Conservation (phyloP, 2,797 vertebrate species). For the Nothura maculosa region DNA sequence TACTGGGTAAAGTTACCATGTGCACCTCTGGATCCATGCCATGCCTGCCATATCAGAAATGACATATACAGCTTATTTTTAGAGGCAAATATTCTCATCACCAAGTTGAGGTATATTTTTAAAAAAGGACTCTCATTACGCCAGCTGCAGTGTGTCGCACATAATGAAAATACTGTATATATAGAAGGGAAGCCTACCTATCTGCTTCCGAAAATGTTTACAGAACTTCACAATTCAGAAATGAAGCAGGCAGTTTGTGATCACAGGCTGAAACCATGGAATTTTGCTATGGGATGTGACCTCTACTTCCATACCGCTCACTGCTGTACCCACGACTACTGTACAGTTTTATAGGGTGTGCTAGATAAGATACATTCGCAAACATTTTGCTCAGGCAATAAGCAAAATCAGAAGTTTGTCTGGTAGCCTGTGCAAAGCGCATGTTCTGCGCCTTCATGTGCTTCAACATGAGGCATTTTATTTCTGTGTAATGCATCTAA, state of each 20-base stretch:
- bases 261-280: not conserved
- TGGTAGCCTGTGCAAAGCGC: not conserved
- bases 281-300: not conserved
- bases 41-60: constrained; percentile 41
- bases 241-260: not conserved
- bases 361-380: constrained; percentile 36
- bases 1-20: constrained; percentile 26
- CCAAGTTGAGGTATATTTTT: constrained; percentile 51
- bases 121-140: constrained; percentile 35
- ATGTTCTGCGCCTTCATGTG: not conserved
- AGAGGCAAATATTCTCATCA: constrained; percentile 60
- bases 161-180: not conserved
- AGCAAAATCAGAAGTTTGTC: constrained; percentile 6
- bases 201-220: not conserved
- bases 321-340: constrained; percentile 10
- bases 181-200: not conserved
- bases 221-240: not conserved
- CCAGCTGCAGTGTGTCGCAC: not conserved
- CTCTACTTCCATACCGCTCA: not conserved
- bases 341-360: constrained; percentile 38
- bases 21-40: constrained; percentile 15
- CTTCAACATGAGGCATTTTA: not conserved
- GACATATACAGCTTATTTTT: constrained; percentile 65
- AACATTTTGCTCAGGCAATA: constrained; percentile 13
- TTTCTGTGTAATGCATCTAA: not conserved